phyloP scores from a whole-genome alignment of 2,797 vertebrate species.

The Siniperca scherzeri region DNA sequence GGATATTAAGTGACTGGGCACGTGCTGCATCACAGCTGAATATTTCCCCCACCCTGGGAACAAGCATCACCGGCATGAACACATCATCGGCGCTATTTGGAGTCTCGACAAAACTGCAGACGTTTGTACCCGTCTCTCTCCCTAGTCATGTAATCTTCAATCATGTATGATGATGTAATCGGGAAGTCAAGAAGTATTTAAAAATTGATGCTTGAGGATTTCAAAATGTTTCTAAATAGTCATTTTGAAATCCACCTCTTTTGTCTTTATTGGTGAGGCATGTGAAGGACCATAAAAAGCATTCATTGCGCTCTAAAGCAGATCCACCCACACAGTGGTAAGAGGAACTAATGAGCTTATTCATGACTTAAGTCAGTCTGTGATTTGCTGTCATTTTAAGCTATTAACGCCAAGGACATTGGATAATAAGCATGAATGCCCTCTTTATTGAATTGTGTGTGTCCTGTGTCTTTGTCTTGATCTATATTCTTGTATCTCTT shows the following conservation, averaged over 20 bases:
- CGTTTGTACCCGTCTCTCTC: background rate
- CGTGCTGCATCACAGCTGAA: conserved; percentile 19
- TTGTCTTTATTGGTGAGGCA: conserved; percentile 13
- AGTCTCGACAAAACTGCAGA: background rate
- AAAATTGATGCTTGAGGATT: conserved; percentile 4
- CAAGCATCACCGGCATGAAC: background rate
- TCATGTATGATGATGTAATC: conserved; percentile 32
- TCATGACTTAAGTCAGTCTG: conserved; percentile 54
- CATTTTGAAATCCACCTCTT: conserved; percentile 35
- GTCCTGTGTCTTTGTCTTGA: conserved; percentile 26
- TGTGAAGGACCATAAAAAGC: conserved; percentile 21
- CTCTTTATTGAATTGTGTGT: conserved; percentile 29
- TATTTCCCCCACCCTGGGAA: background rate
- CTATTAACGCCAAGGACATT: conserved; percentile 63
- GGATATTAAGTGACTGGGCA: conserved; percentile 9
- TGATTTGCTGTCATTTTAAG: conserved; percentile 62
- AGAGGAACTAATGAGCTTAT: conserved; percentile 49
- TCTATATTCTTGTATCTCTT: conserved; percentile 22
- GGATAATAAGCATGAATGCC: conserved; percentile 39
- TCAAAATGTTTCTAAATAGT: conserved; percentile 17
- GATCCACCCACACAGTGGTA: conserved; percentile 37
- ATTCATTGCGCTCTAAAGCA: conserved; percentile 33
- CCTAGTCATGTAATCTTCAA: conserved; percentile 17
- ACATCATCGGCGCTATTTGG: background rate
- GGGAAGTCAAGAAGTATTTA: background rate